These are phyloP conservation scores for Pedetes capensis DNA, from an alignment of 2,113 vertebrate species.

Conservation along the genomic window DNA sequence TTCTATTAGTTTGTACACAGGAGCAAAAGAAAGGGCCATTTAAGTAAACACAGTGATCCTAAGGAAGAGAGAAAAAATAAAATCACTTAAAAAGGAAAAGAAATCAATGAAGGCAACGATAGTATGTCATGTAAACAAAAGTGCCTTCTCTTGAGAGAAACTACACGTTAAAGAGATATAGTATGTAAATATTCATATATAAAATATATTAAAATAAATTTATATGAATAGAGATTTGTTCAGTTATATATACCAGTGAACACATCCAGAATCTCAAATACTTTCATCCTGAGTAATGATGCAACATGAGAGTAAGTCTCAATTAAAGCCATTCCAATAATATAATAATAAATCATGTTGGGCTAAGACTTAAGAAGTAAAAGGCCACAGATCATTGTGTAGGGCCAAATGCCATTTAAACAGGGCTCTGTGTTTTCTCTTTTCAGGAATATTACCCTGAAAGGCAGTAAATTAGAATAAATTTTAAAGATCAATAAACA, in stretches of 20 bases:
- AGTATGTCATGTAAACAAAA: not conserved
- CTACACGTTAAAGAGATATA: not conserved
- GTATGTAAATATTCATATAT: not conserved
- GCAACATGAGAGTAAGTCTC: not conserved
- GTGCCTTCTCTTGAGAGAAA: conserved; percentile 3
- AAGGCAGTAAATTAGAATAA: not conserved
- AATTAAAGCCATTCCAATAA: not conserved
- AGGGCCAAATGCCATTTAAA: not conserved
- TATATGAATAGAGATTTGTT: not conserved
- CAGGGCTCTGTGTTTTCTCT: not conserved
- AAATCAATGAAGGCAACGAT: not conserved
- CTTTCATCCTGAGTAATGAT: not conserved
- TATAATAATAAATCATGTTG: not conserved
- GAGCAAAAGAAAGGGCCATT: not conserved
- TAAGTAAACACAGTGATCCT: not conserved
- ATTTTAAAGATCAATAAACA: not conserved
- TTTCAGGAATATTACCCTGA: not conserved
- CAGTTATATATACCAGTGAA: not conserved
- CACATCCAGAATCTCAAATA: not conserved
- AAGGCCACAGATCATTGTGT: not conserved
- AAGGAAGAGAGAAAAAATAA: not conserved
- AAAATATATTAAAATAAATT: conserved; percentile 15
- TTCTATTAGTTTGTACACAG: not conserved
- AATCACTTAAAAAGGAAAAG: not conserved
- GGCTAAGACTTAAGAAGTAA: not conserved